phyloP scores from a whole-genome alignment of 23 tunicate species.

The Ciona savignyi region DNA sequence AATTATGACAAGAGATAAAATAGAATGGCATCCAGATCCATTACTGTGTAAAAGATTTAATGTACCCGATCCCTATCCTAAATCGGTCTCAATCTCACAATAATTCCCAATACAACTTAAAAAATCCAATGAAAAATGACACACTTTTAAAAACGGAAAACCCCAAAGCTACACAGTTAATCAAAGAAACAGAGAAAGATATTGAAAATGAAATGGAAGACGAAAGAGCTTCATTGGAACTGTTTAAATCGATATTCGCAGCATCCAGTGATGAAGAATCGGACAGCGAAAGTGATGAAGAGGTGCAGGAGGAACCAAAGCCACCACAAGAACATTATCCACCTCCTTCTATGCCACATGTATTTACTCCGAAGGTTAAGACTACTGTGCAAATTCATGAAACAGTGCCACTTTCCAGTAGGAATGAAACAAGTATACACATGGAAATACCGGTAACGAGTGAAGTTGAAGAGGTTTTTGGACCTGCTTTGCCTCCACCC shows the following conservation, averaged over 20 bases:
- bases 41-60: constrained; percentile 85
- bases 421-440: too few relatives aligned
- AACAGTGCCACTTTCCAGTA: not conserved
- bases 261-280: constrained; percentile 1
- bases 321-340: not conserved
- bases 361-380: not conserved
- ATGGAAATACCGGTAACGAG: too few relatives aligned
- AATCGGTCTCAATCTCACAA: not conserved
- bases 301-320: not conserved
- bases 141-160: too few relatives aligned
- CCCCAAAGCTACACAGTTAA: too few relatives aligned
- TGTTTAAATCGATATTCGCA: constrained; percentile 87
- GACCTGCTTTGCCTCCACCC: not conserved
- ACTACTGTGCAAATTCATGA: not conserved
- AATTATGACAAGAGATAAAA: constrained; percentile 37
- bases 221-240: constrained; percentile 69
- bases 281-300: not conserved
- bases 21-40: constrained; percentile 95
- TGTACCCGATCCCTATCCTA: constrained; percentile 96
- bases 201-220: not conserved
- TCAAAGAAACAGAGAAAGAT: not conserved
- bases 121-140: not conserved
- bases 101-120: not conserved
- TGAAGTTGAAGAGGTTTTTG: not conserved
- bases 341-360: not conserved